phyloP scores from a whole-genome alignment of 30 jellyfish, hydroid and myxozoan genomes.

The Cassiopea andromeda region DNA sequence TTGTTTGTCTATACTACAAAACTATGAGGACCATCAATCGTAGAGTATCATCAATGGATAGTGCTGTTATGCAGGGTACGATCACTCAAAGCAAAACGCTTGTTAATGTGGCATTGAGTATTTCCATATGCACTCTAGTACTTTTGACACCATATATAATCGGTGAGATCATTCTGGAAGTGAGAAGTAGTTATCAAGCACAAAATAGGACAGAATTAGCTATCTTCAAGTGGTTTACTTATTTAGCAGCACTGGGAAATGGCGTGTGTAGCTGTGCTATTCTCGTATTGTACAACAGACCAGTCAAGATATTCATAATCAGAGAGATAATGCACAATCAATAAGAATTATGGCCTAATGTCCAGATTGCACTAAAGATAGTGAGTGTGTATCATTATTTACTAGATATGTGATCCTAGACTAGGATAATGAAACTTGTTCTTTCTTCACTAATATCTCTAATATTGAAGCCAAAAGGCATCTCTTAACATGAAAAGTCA shows the following conservation, averaged over 20 bases:
- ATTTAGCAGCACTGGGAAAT: neutral
- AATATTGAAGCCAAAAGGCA: no score
- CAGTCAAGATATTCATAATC: neutral
- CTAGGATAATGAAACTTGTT: no score
- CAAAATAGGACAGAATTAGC: neutral
- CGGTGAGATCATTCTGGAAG: neutral
- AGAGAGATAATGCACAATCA: neutral
- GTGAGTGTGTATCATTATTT: no score
- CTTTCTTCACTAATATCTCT: no score
- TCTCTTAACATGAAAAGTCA: no score
- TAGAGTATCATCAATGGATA: neutral
- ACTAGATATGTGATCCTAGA: no score
- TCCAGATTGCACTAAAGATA: no score
- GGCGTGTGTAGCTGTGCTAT: neutral
- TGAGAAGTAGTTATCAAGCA: neutral
- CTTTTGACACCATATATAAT: neutral
- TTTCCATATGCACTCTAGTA: neutral
- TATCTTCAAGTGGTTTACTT: neutral
- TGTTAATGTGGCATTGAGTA: neutral
- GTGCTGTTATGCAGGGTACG: neutral
- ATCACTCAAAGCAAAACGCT: conserved; percentile 4
- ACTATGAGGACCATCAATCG: conserved; percentile 5
- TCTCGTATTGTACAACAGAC: neutral
- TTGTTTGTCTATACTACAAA: conserved; percentile 13
- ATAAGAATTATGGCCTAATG: neutral